Evolutionary conservation across 2,888 invertebrate species (phyloP).

Genomic region (Brachycybe producta): DNA sequence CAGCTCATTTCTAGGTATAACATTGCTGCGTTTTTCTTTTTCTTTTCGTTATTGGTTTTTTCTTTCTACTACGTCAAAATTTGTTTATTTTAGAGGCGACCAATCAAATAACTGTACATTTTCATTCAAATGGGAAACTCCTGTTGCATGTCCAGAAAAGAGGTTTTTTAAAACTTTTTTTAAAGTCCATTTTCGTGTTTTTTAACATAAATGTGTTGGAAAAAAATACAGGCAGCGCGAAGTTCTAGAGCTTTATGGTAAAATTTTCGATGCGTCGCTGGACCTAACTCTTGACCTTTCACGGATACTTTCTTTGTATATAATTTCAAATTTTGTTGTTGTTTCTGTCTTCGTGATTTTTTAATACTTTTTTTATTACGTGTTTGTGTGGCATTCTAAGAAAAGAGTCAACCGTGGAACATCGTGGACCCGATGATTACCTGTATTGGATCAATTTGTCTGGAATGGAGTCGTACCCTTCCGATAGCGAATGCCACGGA

Average conservation of each 20-base stretch:
- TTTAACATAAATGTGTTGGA: not conserved
- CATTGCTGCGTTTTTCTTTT: no score
- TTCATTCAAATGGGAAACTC: slow-evolving; percentile 30
- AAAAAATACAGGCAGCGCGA: no score
- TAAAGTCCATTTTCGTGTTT: not conserved
- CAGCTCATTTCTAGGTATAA: no score
- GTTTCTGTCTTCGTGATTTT: not conserved
- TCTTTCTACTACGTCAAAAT: no score
- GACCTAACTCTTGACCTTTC: slow-evolving; percentile 1
- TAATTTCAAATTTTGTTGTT: not conserved
- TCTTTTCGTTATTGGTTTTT: no score
- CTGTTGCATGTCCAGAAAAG: slow-evolving; percentile 28
- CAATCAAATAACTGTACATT: slow-evolving; percentile 26
- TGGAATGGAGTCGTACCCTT: not conserved
- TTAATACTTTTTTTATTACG: no score
- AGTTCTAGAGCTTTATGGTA: slow-evolving; percentile 2
- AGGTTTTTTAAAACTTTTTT: not conserved
- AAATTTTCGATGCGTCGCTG: not conserved
- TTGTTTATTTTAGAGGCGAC: not conserved
- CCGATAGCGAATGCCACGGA: not conserved
- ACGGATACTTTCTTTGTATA: slow-evolving; percentile 4
- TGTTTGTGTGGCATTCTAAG: no score
- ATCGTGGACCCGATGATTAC: not conserved
- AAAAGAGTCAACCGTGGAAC: not conserved
- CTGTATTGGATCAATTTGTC: not conserved